phyloP scores from a whole-genome alignment of 2,888 invertebrate genomes.

The Choreutis nemorana region DNA sequence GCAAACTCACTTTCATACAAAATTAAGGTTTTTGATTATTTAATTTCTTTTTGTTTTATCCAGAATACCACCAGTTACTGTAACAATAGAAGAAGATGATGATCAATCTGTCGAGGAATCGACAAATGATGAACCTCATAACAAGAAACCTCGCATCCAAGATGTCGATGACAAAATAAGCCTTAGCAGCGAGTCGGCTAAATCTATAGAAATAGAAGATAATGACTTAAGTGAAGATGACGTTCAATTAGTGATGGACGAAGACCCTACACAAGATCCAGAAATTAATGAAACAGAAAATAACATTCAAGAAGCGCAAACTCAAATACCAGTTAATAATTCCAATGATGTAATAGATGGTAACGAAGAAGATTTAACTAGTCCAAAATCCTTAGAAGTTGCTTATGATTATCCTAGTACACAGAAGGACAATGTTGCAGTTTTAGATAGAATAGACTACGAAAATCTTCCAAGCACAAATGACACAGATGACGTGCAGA shows the following conservation, averaged over 20 bases:
- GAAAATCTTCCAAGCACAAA: constrained; percentile 44
- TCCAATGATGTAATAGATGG: constrained; percentile 29
- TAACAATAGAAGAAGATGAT: background rate
- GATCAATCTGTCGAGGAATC: background rate
- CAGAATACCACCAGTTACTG: constrained; percentile 22
- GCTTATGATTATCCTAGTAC: constrained; percentile 32
- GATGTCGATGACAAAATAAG: constrained; percentile 33
- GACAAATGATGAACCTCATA: constrained; percentile 2
- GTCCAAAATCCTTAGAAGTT: constrained; percentile 34
- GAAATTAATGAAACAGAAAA: constrained; percentile 2
- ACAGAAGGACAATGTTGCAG: constrained; percentile 21
- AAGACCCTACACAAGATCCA: background rate
- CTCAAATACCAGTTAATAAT: constrained; percentile 27
- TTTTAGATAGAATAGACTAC: constrained; percentile 36
- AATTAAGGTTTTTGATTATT: no score
- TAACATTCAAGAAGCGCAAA: constrained; percentile 28
- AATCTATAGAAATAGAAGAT: constrained; percentile 32
- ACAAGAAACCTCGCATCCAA: constrained; percentile 28
- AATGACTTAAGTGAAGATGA: constrained; percentile 12
- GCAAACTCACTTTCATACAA: background rate
- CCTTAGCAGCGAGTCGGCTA: constrained; percentile 35
- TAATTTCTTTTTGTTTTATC: constrained; percentile 9
- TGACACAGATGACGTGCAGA: constrained; percentile 49
- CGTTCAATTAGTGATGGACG: background rate
- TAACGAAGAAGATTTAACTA: constrained; percentile 23